Percentiles rank a stretch among this genome's conserved stretches.
phyloP scores from a whole-genome alignment of 2,113 vertebrate species.

The rat (Rattus norvegicus) region DNA sequence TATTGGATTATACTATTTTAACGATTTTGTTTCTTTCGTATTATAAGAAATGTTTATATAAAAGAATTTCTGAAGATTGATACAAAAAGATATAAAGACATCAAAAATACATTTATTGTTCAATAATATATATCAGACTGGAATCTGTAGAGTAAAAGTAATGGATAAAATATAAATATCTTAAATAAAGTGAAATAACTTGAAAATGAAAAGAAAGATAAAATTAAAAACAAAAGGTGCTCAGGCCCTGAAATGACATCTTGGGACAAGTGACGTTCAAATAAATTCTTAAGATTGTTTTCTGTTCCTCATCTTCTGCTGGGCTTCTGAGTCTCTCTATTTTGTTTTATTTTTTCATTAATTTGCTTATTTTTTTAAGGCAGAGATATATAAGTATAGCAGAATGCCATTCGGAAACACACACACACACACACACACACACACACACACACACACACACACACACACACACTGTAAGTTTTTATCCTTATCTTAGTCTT shows the following conservation, averaged over 20 bases:
- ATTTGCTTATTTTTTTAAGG: too few species aligned
- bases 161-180: neutral
- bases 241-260: neutral
- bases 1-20: neutral
- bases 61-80: neutral
- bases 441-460: too few species aligned
- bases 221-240: neutral
- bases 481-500: neutral
- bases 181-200: neutral
- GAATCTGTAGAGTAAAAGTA: neutral
- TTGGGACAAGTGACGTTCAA: neutral
- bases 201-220: neutral
- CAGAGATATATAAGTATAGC: neutral
- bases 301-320: neutral
- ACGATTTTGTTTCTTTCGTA: neutral
- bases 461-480: neutral
- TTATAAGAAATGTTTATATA: neutral
- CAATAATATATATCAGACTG: neutral
- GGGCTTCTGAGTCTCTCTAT: neutral
- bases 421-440: too few species aligned
- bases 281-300: neutral
- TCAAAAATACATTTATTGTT: neutral
- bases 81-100: neutral
- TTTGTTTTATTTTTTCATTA: too few species aligned
- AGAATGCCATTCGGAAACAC: neutral